A percentile compares a stretch with the other conserved stretches of the same genome.
Evolutionary conservation across 2,797 vertebrate genomes (phyloP).

Genomic region (Syngnathus rostellatus): DNA sequence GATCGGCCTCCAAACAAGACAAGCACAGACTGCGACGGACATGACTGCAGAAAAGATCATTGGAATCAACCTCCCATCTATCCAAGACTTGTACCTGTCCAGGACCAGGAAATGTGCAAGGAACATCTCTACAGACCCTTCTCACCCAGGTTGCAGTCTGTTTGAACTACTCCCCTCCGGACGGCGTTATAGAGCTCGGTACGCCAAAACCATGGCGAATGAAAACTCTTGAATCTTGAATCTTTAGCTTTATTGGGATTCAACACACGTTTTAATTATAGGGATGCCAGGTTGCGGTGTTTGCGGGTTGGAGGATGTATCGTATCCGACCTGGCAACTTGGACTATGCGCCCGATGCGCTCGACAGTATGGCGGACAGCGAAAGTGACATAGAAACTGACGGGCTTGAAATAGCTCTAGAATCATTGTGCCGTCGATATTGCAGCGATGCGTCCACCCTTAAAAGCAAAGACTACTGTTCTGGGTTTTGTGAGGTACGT

Average conservation of each 20-base stretch:
- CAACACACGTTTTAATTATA: neutral
- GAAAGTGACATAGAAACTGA: conserved; percentile 94
- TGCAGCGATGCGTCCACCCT: conserved; percentile 55
- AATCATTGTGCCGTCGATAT: conserved; percentile 66
- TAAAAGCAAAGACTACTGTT: conserved; percentile 82
- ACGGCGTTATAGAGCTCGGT: too few relatives aligned
- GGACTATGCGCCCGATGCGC: conserved; percentile 85
- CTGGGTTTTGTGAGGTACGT: conserved; percentile 87
- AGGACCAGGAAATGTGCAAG: too few relatives aligned
- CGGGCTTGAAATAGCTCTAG: conserved; percentile 82
- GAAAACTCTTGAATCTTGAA: too few relatives aligned
- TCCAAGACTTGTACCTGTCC: too few relatives aligned
- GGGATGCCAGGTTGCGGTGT: conserved; percentile 45
- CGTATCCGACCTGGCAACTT: conserved; percentile 50
- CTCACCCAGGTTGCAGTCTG: too few relatives aligned
- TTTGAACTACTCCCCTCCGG: too few relatives aligned
- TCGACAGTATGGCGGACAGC: conserved; percentile 97
- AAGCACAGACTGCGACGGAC: too few relatives aligned
- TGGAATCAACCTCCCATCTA: too few relatives aligned
- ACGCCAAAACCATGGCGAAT: too few relatives aligned
- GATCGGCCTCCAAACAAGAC: too few relatives aligned
- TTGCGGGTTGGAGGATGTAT: conserved; percentile 1
- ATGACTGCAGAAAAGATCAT: too few relatives aligned
- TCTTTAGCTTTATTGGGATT: neutral
- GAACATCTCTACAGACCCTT: too few relatives aligned